Evolutionary conservation across 2,113 vertebrate species (phyloP).

Genomic region (Grammomys surdaster): DNA sequence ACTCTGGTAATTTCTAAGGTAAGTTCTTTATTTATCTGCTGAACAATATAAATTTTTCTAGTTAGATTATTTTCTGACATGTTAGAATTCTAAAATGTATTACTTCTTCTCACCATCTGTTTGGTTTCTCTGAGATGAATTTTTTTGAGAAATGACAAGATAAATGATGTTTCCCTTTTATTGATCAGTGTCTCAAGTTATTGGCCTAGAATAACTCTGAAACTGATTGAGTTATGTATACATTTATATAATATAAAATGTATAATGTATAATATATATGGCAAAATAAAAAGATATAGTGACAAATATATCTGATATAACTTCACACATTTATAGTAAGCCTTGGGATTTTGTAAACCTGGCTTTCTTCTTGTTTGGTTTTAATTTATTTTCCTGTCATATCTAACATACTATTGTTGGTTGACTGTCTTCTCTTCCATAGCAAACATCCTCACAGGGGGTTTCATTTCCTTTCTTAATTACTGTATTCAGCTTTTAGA

Average conservation of each 20-base stretch:
- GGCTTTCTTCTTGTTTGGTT: neutral
- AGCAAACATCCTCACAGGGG: neutral
- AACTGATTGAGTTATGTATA: neutral
- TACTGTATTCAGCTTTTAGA: neutral
- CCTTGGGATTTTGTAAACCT: neutral
- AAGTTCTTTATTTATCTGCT: neutral
- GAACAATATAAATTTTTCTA: constrained; percentile 29
- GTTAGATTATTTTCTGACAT: neutral
- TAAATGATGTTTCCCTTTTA: neutral
- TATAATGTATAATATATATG: neutral
- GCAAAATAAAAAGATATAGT: neutral
- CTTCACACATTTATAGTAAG: neutral
- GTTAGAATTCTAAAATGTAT: constrained; percentile 14
- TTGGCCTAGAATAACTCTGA: neutral
- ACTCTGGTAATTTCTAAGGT: neutral
- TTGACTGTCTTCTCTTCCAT: neutral
- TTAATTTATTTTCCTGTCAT: neutral
- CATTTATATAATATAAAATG: neutral
- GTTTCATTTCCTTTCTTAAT: neutral
- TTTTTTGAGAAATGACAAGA: neutral
- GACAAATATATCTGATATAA: neutral
- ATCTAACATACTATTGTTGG: neutral
- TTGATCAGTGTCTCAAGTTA: neutral
- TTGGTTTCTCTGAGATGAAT: constrained; percentile 12
- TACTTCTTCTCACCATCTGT: neutral